These are phyloP conservation scores for Galaxea fascicularis DNA, from an alignment of 92 coral and sea anemone species.

Conservation along the genomic window DNA sequence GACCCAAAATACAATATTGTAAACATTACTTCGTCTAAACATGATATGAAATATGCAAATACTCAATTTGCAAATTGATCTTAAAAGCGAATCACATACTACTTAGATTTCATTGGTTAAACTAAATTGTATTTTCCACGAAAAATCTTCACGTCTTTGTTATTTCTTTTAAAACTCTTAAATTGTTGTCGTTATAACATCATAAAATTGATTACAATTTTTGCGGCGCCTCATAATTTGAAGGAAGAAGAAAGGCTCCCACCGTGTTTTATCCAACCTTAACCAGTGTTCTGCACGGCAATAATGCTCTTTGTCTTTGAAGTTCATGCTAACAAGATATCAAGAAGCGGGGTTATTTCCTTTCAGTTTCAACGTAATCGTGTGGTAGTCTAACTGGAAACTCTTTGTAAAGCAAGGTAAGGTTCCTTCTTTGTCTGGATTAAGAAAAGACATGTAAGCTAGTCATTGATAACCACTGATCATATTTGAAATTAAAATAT, in stretches of 20 bases:
- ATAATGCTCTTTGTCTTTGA: neutral
- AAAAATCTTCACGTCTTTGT: neutral
- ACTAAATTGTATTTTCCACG: neutral
- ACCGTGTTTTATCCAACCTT: no score
- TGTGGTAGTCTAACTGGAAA: no score
- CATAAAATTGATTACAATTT: neutral
- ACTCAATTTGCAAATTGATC: neutral
- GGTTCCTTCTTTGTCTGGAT: no score
- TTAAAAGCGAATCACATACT: neutral
- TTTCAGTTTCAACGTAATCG: no score
- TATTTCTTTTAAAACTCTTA: neutral
- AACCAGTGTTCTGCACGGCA: neutral
- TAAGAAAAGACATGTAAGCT: no score
- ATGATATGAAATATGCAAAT: constrained; percentile 15
- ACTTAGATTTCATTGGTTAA: neutral
- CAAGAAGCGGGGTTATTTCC: no score
- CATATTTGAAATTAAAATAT: no score
- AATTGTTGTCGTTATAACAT: constrained; percentile 6
- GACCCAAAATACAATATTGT: neutral
- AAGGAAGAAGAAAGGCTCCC: neutral
- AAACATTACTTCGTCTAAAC: neutral
- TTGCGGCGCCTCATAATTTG: neutral
- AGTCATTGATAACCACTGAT: no score
- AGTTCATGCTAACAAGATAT: no score
- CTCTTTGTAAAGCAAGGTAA: no score